Evolutionary conservation across 2,797 vertebrate species (phyloP), one percentile per base, ranked within the genome.

Genomic region (Gymnoscopelus microlampas): DNA sequence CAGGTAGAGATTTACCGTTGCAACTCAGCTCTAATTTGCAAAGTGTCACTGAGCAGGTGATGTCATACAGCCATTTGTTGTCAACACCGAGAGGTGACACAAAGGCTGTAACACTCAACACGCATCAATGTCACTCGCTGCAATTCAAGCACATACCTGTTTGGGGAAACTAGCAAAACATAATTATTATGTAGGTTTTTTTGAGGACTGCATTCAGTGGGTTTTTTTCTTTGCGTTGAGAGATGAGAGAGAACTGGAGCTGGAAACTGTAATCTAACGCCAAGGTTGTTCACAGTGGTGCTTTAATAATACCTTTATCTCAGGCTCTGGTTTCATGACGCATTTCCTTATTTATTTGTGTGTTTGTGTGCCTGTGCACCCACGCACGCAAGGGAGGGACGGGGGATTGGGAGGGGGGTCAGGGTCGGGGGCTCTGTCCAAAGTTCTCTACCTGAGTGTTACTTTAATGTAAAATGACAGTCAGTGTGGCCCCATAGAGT

Each of bases 1-100:
- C 74, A 53, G 84, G 50, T 74, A 60, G 75, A 87, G 80, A 86
- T 88, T 78, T 87, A 60, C 39, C 7, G 39, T 44, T 44, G 39
- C 39, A 44, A 44, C 39, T 44, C 53, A 63, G 74, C 74, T 78
- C 51, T 69, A 55, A 70, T 60, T 24, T 66, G 78, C 51, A 77
- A 63, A 62, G 63, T 72, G 60, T 68, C 61, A 68, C 66, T 15
- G 57, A 75, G 61, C 48, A 53, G 71, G 65, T 68, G 64, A 71
- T 80, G 67, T 78, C 75, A 72, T 55, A 24, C 64, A 69, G 56
- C 63, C 78, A 64, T 73, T 44, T 44, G 39, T 44, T 73, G 76
- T 58, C 69, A 29, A 59, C 70, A 59, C 53, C 71, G 61, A 71
- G 68, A 64, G 60, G 53, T 73, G 47, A 63, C 60, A 54, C 23